Conservation (phyloP, 35 echinoderm and acorn worm genomes). For the Amphiura filiformis region DNA sequence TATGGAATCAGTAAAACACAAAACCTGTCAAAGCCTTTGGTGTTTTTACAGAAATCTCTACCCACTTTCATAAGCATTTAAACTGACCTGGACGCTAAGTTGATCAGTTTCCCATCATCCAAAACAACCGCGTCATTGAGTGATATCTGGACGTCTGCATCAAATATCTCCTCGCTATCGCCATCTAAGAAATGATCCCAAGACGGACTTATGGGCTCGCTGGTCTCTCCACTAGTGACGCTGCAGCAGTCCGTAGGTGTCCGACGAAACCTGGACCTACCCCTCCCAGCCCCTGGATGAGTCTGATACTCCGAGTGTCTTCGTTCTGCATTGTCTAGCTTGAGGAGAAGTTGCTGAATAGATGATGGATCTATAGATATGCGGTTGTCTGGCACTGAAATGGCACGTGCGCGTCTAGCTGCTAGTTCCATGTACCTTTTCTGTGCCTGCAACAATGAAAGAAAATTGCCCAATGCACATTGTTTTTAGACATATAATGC, state of each 20-base stretch:
- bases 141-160: slow-evolving; percentile 60
- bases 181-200: slow-evolving; percentile 92
- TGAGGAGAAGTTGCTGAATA: slow-evolving; percentile 33
- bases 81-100: slow-evolving; percentile 42
- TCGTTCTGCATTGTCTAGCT: slow-evolving; percentile 39
- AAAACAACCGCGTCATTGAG: slow-evolving; percentile 77
- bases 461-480: no score
- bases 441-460: slow-evolving; percentile 13
- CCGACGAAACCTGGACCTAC: background rate
- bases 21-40: no score
- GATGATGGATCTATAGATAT: slow-evolving; percentile 43
- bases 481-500: background rate
- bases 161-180: slow-evolving; percentile 66
- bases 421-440: slow-evolving; percentile 32
- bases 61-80: no score
- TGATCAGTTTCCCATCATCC: slow-evolving; percentile 80
- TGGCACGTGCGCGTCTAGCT: slow-evolving; percentile 64
- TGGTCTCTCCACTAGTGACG: slow-evolving; percentile 64
- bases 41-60: no score
- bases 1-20: no score
- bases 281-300: slow-evolving; percentile 12
- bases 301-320: slow-evolving; percentile 29
- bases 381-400: slow-evolving; percentile 71
- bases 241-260: slow-evolving; percentile 7
- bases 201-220: slow-evolving; percentile 74